Percentiles rank a stretch among this genome's conserved stretches.
Evolutionary conservation across 2,888 invertebrate genomes (phyloP).

Genomic region (Monopis laevigella): DNA sequence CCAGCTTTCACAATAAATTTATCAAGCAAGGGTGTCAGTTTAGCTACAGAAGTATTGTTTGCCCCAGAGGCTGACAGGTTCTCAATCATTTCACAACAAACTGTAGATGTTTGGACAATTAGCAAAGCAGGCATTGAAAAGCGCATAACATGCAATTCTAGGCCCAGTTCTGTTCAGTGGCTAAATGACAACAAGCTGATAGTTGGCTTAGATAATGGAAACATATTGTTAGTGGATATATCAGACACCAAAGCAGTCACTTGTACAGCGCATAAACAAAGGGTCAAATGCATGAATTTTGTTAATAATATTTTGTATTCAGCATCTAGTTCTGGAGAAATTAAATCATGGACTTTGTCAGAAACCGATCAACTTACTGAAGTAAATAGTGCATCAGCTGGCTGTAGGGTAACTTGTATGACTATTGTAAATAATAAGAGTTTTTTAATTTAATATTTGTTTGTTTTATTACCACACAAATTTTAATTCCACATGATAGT

Average conservation of each 20-base stretch:
- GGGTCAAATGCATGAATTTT: slow-evolving; percentile 74
- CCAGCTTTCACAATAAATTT: slow-evolving; percentile 91
- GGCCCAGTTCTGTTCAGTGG: slow-evolving; percentile 78
- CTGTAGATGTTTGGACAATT: slow-evolving; percentile 83
- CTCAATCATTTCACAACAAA: slow-evolving; percentile 75
- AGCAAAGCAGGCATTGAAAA: slow-evolving; percentile 78
- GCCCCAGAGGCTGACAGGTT: slow-evolving; percentile 82
- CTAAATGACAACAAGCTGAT: slow-evolving; percentile 69
- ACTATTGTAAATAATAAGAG: slow-evolving; percentile 37
- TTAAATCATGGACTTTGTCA: slow-evolving; percentile 74
- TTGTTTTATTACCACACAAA: no score
- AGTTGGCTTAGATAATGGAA: slow-evolving; percentile 80
- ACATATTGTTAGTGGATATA: slow-evolving; percentile 67
- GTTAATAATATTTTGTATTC: slow-evolving; percentile 70
- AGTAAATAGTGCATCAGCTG: slow-evolving; percentile 69
- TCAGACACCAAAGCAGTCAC: slow-evolving; percentile 53
- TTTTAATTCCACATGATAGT: no score
- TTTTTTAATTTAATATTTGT: background rate
- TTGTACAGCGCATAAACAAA: slow-evolving; percentile 67
- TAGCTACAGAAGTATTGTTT: slow-evolving; percentile 71
- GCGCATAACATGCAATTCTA: slow-evolving; percentile 72
- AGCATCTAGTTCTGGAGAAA: slow-evolving; percentile 81
- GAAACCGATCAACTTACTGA: slow-evolving; percentile 46
- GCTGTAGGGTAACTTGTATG: slow-evolving; percentile 79
- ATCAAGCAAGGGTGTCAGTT: slow-evolving; percentile 69